Percentiles rank a stretch among this genome's conserved stretches.
Evolutionary conservation across 2,113 vertebrate species (phyloP).

Genomic region (Notiomystis cincta): DNA sequence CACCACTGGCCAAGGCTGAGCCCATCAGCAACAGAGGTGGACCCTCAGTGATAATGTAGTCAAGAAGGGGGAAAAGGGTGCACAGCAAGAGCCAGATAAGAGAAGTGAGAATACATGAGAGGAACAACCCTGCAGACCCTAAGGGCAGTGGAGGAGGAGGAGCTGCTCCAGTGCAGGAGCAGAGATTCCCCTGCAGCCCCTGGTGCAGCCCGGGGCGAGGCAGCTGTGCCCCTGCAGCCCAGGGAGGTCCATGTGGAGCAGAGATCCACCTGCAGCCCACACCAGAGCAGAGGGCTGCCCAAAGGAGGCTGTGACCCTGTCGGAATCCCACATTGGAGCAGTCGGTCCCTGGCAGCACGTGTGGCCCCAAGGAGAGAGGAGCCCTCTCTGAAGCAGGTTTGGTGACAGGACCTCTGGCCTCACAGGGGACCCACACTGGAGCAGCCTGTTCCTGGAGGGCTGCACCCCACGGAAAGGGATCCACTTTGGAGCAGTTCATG

Average conservation of each 20-base stretch:
- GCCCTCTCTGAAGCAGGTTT: not conserved
- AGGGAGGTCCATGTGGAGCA: rapidly evolving
- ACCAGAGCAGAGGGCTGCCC: not conserved
- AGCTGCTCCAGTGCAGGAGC: not conserved
- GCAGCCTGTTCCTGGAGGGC: not conserved
- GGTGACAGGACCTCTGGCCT: not conserved
- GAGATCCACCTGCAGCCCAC: not conserved
- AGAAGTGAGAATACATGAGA: not conserved
- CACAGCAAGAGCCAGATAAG: not conserved
- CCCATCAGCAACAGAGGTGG: not conserved
- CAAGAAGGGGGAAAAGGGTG: not conserved
- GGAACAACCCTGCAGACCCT: not conserved
- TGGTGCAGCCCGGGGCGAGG: not conserved
- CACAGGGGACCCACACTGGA: not conserved
- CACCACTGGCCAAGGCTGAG: not conserved
- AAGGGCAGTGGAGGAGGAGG: not conserved
- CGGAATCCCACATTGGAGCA: not conserved
- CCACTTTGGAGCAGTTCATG: not conserved
- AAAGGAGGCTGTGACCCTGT: not conserved
- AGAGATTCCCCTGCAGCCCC: rapidly evolving
- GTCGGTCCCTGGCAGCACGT: not conserved
- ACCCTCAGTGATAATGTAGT: not conserved
- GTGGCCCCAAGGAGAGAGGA: not conserved
- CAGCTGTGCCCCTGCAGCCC: not conserved
- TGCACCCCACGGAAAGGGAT: not conserved